Base-by-base conservation (phyloP, 2,888 invertebrate genomes). In the Scrobipalpa costella region DNA sequence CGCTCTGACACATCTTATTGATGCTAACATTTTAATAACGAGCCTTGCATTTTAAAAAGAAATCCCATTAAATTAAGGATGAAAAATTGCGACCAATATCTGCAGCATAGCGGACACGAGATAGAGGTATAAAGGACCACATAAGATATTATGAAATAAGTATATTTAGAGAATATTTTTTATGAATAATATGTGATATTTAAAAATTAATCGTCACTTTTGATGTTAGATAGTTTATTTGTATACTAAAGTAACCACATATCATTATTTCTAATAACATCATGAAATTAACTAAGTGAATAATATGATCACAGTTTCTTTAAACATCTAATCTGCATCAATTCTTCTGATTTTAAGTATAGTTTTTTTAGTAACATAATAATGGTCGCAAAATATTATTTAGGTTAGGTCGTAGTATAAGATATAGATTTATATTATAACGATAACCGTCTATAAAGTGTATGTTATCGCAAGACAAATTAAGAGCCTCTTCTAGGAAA, bases 141-240 rank as follows among this genome's bases (percentile, higher is more conserved):
- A 82, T 81, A 83, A 80, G 84, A 86, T 88, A 87, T 85, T 85
- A 82, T 79, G 79, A 78, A 70, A 68, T 71, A 75, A 76, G 74
- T 76, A 49, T 21, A 52, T 80, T 76, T 83, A 84, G 78, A 74
- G 68, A 75, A 83, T 84, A 80, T 79, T 81, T 80, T 27, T 83
- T 86, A 89, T 85, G 85, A 90, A 87, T 87, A 89, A 86, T 89
- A 89, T 87, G 88, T 90, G 88, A 90, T 90, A 89, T 88, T 88
- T 87, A 85, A 80, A 82, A 83, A 81, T 75, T 80, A 75, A 78
- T 81, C 84, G 84, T 88, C 88, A 85, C 59, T 83, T 84, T 88
- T 84, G 81, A 86, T 83, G 82, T 84, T 85, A 73, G 80, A 83
- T 83, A 83, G 79, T 82, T 85, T 84, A 83, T 81, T 82, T 78